Percentiles rank a stretch among this genome's conserved stretches.
Evolutionary conservation across 2,797 vertebrate species (phyloP).

Genomic region (Emys orbicularis): DNA sequence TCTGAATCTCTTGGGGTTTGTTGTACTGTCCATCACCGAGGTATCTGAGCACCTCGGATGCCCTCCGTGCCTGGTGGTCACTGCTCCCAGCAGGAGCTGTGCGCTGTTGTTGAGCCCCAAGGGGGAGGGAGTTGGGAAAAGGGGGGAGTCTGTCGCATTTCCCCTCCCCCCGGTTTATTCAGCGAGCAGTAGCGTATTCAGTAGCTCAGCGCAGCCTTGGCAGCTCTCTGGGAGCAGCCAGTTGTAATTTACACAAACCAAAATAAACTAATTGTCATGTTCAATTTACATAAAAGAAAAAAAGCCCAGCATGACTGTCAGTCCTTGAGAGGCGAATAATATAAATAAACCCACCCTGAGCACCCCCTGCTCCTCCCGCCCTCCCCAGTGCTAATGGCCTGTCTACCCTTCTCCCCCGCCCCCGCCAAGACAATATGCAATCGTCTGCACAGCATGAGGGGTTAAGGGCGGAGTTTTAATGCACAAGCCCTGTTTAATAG

Average conservation of each 20-base stretch:
- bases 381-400: not conserved
- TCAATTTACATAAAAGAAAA: conserved; percentile 47
- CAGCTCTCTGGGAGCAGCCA: conserved; percentile 50
- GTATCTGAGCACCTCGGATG: not conserved
- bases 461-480: not conserved
- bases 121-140: no score
- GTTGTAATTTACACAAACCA: conserved; percentile 61
- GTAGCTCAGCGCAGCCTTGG: not conserved
- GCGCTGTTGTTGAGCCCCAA: not conserved
- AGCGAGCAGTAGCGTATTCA: not conserved
- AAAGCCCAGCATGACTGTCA: not conserved
- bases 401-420: no score
- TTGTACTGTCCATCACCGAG: rapidly evolving
- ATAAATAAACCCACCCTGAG: not conserved
- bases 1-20: not conserved
- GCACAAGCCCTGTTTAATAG: no score
- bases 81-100: not conserved
- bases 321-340: not conserved
- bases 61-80: not conserved
- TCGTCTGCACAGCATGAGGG: not conserved
- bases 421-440: not conserved
- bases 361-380: no score
- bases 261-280: conserved; percentile 72
- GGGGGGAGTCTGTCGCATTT: not conserved
- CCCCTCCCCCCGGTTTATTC: conserved; percentile 16